These are phyloP conservation scores for Drosophila sproati DNA, from an alignment of 1,140 invertebrate species.

Conservation along the genomic window DNA sequence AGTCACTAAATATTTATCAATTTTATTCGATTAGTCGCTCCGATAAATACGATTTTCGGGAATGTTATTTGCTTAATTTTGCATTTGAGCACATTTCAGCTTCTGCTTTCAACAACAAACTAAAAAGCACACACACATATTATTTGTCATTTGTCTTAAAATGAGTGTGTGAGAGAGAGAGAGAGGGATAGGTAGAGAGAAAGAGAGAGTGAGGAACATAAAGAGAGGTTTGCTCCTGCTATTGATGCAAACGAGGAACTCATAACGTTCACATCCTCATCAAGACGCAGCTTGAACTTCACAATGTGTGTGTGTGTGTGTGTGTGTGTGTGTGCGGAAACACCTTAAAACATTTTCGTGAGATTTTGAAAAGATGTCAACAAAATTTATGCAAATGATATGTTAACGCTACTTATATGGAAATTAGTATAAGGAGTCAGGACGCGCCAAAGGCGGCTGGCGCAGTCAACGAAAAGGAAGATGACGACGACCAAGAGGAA, in stretches of 20 bases:
- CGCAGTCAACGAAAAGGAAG: slow-evolving; percentile 16
- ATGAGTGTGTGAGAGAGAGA: neutral
- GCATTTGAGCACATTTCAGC: slow-evolving; percentile 28
- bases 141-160: slow-evolving; percentile 44
- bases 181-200: slow-evolving; percentile 8
- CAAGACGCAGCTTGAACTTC: slow-evolving; percentile 29
- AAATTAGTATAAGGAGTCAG: slow-evolving; percentile 83
- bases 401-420: slow-evolving; percentile 83
- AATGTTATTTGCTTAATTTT: slow-evolving; percentile 41
- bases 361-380: slow-evolving; percentile 83
- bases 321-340: slow-evolving; percentile 44
- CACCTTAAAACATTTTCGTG: slow-evolving; percentile 82
- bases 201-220: neutral
- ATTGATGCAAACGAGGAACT: slow-evolving; percentile 28
- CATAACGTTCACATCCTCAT: slow-evolving; percentile 19
- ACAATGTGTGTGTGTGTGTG: slow-evolving; percentile 39
- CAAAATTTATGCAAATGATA: slow-evolving; percentile 83
- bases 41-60: slow-evolving; percentile 6
- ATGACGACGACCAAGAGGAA: slow-evolving; percentile 41
- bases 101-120: slow-evolving; percentile 35
- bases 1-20: slow-evolving; percentile 26
- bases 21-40: slow-evolving; percentile 20
- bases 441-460: slow-evolving; percentile 72
- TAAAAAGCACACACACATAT: slow-evolving; percentile 21
- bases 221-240: slow-evolving; percentile 6